Evolutionary conservation across 2,113 vertebrate species (phyloP), one percentile per base, ranked within the genome.

Genomic region (Xiphophorus couchianus): DNA sequence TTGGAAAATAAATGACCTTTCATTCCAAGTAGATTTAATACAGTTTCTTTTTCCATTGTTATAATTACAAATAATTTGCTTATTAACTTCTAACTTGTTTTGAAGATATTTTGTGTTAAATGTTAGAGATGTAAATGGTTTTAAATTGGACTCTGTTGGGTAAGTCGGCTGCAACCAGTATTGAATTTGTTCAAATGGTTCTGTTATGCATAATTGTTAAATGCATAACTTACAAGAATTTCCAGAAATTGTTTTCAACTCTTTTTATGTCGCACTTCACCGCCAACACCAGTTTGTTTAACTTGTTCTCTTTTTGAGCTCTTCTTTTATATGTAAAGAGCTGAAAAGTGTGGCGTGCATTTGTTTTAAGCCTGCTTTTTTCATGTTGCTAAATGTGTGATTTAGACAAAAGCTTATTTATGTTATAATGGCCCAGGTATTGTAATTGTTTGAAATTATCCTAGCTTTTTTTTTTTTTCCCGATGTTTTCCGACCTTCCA

Each of bases 1-100:
- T 78, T 65, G 54, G 71, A 72, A 82, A 80, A 78, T 71, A 70
- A 81, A 74, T 78, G 6, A 72, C 71, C 72, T 72, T 75, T 42
- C 64, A 42, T 68, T 81, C 22, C 70, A 78, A 77, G 73, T 65
- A 42, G 48, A 78, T 33, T 76, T 25, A 62, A 81, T 69, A 60
- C 67, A 42, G 54, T 39, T 61, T 68, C n/a, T 54, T 61, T 78
- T 78, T 44, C 77, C 60, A 76, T 65, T 77, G 15, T 67, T 48
- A 39, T 58, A 69, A 78, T 73, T 69, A 68, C 73, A 44, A 67
- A 69, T 17, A 71, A 71, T 58, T 54, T 28, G 29, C 19, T 71
- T 19, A 74, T 67, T 33, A 44, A 33, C 30, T 67, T 76, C 69
- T 66, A 48, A 62, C 31, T 71, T 28, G 54, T 66, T 28, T 60